These are phyloP conservation scores for Metaphire vulgaris DNA, from an alignment of 1,140 invertebrate species.

Conservation along the genomic window DNA sequence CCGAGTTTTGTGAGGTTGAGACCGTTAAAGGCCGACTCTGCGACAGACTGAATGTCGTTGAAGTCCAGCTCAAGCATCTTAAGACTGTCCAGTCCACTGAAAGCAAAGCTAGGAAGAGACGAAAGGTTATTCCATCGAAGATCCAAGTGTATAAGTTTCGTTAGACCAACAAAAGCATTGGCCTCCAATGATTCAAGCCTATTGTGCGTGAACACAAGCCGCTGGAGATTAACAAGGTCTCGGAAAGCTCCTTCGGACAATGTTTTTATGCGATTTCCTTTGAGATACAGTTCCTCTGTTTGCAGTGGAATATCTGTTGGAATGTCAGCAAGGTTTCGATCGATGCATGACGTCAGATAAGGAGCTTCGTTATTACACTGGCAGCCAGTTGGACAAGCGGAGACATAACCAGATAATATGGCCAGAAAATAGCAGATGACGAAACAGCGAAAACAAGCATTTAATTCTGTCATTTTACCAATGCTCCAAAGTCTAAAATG, in stretches of 20 bases:
- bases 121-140: constrained; percentile 11
- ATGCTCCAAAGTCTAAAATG: too few relatives aligned
- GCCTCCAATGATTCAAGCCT: constrained; percentile 13
- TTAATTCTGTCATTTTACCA: too few relatives aligned
- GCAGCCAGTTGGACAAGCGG: not conserved
- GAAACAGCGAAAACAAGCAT: too few relatives aligned
- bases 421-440: too few relatives aligned
- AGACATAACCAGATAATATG: too few relatives aligned
- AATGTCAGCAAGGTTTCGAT: not conserved
- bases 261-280: not conserved
- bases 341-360: not conserved
- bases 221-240: not conserved
- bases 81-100: constrained; percentile 18
- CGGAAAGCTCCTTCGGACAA: not conserved
- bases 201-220: constrained; percentile 7
- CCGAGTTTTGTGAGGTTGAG: not conserved
- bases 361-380: not conserved
- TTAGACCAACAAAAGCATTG: constrained; percentile 20
- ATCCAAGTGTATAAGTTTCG: not conserved
- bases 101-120: not conserved
- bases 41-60: constrained; percentile 10
- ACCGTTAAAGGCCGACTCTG: constrained; percentile 15
- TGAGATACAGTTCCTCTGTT: constrained; percentile 15
- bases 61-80: not conserved
- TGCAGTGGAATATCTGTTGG: constrained; percentile 3